phyloP scores from a whole-genome alignment of 2,888 invertebrate genomes.

The Hybos culiciformis region DNA sequence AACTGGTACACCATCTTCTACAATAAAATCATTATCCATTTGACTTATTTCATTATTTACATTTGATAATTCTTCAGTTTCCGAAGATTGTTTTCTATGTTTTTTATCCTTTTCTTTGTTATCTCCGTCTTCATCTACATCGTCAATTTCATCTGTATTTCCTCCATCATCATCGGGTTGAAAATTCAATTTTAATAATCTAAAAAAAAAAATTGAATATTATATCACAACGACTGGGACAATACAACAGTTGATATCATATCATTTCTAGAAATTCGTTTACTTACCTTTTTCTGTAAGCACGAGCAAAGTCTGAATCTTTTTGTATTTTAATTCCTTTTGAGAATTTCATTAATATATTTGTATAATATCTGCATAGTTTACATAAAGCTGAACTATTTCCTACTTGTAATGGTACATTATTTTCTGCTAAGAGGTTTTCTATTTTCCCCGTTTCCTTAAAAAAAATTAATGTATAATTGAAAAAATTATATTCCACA shows the following conservation, averaged over 20 bases:
- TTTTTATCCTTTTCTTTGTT: conserved; percentile 18
- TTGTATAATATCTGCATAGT: conserved; percentile 64
- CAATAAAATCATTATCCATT: conserved; percentile 26
- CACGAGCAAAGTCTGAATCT: conserved; percentile 35
- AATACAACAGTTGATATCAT: neutral
- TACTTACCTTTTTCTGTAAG: conserved; percentile 48
- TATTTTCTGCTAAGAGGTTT: conserved; percentile 43
- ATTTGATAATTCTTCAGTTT: too few species aligned
- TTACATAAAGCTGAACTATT: conserved; percentile 67
- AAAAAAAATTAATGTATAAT: conserved; percentile 5
- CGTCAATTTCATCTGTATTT: conserved; percentile 16
- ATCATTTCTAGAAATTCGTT: neutral
- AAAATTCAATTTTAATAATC: neutral
- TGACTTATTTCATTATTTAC: too few species aligned
- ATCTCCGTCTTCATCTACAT: conserved; percentile 21
- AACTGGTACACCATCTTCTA: conserved; percentile 29
- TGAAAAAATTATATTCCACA: conserved; percentile 3
- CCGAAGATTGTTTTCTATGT: conserved; percentile 31
- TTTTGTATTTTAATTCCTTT: conserved; percentile 21
- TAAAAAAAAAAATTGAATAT: too few species aligned
- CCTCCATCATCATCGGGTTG: conserved; percentile 30
- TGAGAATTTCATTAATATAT: conserved; percentile 49
- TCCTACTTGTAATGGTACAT: conserved; percentile 52
- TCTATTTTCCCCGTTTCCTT: conserved; percentile 44
- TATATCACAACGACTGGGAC: too few species aligned